Conservation (phyloP, 2,888 invertebrate species). For the Dryobota labecula region DNA sequence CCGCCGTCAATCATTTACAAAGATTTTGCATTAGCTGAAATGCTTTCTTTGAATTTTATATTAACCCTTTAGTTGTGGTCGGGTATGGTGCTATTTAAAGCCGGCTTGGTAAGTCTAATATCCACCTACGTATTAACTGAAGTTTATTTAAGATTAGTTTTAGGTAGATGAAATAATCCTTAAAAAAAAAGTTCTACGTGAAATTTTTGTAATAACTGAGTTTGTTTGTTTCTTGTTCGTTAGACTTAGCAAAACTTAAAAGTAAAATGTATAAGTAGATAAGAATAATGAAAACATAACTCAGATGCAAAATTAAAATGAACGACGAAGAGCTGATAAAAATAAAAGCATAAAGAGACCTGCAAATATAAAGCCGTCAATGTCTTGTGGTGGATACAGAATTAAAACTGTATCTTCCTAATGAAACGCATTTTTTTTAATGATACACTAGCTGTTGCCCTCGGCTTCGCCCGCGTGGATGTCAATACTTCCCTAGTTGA, state of each 20-base stretch:
- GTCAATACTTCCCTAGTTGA: too few species aligned
- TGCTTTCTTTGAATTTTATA: conserved; percentile 63
- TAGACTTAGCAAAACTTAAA: background rate
- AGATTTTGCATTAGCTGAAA: conserved; percentile 63
- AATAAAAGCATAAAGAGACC: conserved; percentile 24
- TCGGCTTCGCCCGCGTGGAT: too few species aligned
- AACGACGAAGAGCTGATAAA: conserved; percentile 8
- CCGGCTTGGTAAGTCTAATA: background rate
- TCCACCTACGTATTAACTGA: too few species aligned
- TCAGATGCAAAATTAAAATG: conserved; percentile 32
- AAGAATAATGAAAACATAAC: conserved; percentile 29
- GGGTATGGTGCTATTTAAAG: conserved; percentile 15
- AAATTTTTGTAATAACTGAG: background rate
- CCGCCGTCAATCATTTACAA: conserved; percentile 75
- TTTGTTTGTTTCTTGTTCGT: background rate
- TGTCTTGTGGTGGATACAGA: too few species aligned
- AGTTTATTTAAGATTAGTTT: background rate
- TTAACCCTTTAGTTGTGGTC: conserved; percentile 38
- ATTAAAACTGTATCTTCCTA: too few species aligned
- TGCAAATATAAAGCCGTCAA: conserved; percentile 14
- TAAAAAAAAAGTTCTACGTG: background rate
- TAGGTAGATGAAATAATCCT: background rate
- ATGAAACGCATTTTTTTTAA: too few species aligned
- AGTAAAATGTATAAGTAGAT: background rate
- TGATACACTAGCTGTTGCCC: too few species aligned